Percentiles rank a stretch among this genome's conserved stretches.
Evolutionary conservation across 2,797 vertebrate species (phyloP).

Genomic region (Decapterus maruadsi): DNA sequence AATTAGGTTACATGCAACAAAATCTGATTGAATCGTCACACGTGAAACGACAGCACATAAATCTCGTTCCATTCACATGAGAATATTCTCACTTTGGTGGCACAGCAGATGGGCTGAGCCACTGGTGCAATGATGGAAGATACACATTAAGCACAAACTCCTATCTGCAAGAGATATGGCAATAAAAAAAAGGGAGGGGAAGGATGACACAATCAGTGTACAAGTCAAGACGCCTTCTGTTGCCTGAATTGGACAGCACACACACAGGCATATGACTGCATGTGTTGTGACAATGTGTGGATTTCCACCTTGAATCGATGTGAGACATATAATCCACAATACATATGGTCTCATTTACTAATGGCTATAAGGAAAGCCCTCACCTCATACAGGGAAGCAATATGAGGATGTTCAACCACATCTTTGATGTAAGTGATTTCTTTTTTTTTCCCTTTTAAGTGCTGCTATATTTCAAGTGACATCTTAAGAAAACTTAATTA

Average conservation of each 20-base stretch:
- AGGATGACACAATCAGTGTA: not conserved
- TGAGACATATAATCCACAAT: not conserved
- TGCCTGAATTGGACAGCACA: not conserved
- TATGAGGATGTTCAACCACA: not conserved
- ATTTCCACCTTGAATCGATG: not conserved
- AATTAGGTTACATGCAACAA: not conserved
- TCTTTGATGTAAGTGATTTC: not conserved
- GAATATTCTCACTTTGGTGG: not conserved
- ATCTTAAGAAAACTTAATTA: slow-evolving; percentile 34
- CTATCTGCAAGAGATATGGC: not conserved
- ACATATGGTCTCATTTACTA: not conserved
- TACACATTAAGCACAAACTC: not conserved
- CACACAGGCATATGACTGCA: not conserved
- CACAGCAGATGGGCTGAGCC: not conserved
- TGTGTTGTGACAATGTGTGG: not conserved
- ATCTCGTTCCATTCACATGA: not conserved
- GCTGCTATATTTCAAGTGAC: slow-evolving; percentile 24
- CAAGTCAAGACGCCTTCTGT: not conserved
- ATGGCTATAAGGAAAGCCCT: not conserved
- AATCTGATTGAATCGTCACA: not conserved
- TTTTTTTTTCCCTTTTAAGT: slow-evolving; percentile 15
- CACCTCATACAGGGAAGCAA: not conserved
- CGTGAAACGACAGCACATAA: not conserved
- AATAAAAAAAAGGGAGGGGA: not conserved
- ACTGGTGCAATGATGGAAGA: not conserved